A percentile compares a stretch with the other conserved stretches of the same genome.
Evolutionary conservation across 2,888 invertebrate species (phyloP).

Genomic region (Microdon myrmicae): DNA sequence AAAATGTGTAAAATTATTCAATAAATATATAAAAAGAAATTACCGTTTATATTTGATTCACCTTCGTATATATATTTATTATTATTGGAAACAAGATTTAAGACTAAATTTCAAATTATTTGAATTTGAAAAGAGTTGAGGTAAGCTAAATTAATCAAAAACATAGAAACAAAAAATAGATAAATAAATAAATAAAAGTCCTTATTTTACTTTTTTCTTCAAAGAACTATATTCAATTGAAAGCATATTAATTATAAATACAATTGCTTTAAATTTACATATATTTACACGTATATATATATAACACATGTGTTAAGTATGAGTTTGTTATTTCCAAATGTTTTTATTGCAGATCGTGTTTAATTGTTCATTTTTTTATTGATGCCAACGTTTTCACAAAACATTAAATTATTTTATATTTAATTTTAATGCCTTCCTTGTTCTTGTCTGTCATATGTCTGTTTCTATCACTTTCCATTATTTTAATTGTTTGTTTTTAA

Average conservation of each 20-base stretch:
- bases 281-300: slow-evolving; percentile 47
- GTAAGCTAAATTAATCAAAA: too few relatives aligned
- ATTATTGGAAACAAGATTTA: too few relatives aligned
- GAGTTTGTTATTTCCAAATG: slow-evolving; percentile 15
- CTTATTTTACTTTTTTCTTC: slow-evolving; percentile 57
- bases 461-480: not conserved
- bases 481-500: too few relatives aligned
- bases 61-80: too few relatives aligned
- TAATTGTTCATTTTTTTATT: not conserved
- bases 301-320: slow-evolving; percentile 46
- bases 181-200: slow-evolving; percentile 13
- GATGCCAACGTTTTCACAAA: not conserved
- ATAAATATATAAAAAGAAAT: too few relatives aligned
- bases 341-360: slow-evolving; percentile 4
- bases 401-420: not conserved
- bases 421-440: not conserved
- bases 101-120: too few relatives aligned
- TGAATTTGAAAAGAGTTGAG: too few relatives aligned
- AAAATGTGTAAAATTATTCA: too few relatives aligned
- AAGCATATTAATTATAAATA: slow-evolving; percentile 58
- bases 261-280: slow-evolving; percentile 49
- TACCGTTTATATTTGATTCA: too few relatives aligned
- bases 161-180: too few relatives aligned
- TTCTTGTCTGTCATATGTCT: not conserved
- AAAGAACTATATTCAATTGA: slow-evolving; percentile 65